Evolutionary conservation across 1,140 invertebrate genomes (phyloP), one percentile per base, ranked within the genome.

Genomic region (Drosophila nasuta): DNA sequence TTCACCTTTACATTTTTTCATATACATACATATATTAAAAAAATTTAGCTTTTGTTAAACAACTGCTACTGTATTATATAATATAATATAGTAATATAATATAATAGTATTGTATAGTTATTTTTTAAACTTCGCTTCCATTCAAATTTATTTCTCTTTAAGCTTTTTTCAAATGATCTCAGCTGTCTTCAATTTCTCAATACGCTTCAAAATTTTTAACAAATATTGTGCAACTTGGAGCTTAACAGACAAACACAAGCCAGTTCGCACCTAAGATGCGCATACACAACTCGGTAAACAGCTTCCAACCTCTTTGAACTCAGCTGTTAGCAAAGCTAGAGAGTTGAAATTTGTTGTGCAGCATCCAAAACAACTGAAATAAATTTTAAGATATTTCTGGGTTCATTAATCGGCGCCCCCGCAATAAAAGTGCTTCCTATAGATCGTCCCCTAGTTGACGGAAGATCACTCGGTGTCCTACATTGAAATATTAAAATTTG

Each of bases 401-500:
- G 3, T 54, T 13, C 5, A 3, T 33, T 54, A 7, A 2, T 7
- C 3, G 3, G 30, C 13, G 3, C 13, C 30, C 13, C 49, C 11
- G 20, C 20, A 5, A 6, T 10, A 10, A 28, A 7, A n/a, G 7
- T 4, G 25, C 25, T 28, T n/a, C 20, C 10, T n/a, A 30, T 4
- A 52, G 20, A 52, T 30, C n/a, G n/a, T n/a, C 11, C 13, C 10
- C n/a, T 30, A 2, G 49, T 54, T 54, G 41, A 43, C 20, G n/a
- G 10, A 10, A 43, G 3, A 13, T 43, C 41, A 5, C 11, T 43
- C 13, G 4, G 41, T 43, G 35, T 38, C 25, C 25, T 5, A 11
- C n/a, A 20, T 52, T 30, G 30, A 54, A 15, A 54, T 54, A 30
- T 35, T 7, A 75, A 82, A 13, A 13, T 13, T 7, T 46, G 62